Evolutionary conservation across 2,797 vertebrate species (phyloP).

Genomic region (Nannoperca obscura): DNA sequence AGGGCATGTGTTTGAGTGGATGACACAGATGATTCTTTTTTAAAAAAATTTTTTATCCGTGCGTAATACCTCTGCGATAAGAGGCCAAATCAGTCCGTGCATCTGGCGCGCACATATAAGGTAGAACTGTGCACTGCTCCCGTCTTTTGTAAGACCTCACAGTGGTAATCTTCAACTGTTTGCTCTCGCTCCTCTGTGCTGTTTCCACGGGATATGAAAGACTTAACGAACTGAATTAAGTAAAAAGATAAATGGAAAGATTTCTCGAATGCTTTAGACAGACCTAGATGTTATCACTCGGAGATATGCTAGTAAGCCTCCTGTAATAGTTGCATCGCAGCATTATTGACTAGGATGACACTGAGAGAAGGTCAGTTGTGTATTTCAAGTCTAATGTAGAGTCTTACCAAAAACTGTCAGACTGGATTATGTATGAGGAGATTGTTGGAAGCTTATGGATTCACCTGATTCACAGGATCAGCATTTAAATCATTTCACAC

Average conservation of each 20-base stretch:
- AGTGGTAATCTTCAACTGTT: slow-evolving; percentile 29
- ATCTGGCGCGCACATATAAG: slow-evolving; percentile 32
- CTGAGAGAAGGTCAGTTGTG: slow-evolving; percentile 58
- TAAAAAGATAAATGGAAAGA: neutral
- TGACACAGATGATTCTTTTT: neutral
- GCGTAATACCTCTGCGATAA: slow-evolving; percentile 23
- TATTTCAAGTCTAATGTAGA: slow-evolving; percentile 44
- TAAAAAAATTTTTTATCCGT: too few relatives aligned
- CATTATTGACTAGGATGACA: slow-evolving; percentile 51
- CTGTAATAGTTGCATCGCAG: slow-evolving; percentile 30
- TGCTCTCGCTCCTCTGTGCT: slow-evolving; percentile 25
- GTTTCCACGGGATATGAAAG: slow-evolving; percentile 18
- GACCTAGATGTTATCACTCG: slow-evolving; percentile 32
- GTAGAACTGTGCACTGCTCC: slow-evolving; percentile 41
- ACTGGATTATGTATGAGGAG: slow-evolving; percentile 7
- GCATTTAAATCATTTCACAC: slow-evolving; percentile 25
- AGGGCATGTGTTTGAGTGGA: slow-evolving; percentile 52
- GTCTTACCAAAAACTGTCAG: slow-evolving; percentile 15
- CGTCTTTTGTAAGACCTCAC: slow-evolving; percentile 32
- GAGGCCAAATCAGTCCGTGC: neutral
- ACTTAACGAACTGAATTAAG: slow-evolving; percentile 27
- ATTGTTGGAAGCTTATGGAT: slow-evolving; percentile 18
- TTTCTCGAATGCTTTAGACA: slow-evolving; percentile 1
- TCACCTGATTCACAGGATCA: slow-evolving; percentile 43
- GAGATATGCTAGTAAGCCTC: slow-evolving; percentile 30